Conservation (phyloP, 2,113 vertebrate genomes). For the Colossoma macropomum region DNA sequence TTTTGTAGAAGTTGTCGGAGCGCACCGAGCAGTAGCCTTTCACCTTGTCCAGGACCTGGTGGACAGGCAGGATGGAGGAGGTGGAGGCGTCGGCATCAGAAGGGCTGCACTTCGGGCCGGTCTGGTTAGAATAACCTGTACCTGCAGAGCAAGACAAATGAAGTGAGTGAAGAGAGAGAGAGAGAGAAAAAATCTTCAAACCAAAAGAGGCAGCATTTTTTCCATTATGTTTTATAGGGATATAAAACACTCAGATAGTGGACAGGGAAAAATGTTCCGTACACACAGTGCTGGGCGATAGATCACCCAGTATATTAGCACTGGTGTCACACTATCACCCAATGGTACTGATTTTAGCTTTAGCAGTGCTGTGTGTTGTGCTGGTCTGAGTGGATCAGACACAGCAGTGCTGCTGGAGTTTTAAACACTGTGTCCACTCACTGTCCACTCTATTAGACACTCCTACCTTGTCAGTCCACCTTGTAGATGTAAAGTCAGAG, state of each 20-base stretch:
- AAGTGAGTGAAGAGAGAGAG: not conserved
- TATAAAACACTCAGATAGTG: not conserved
- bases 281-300: not conserved
- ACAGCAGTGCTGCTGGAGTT: no score
- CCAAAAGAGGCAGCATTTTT: not conserved
- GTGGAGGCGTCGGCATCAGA: constrained; percentile 81
- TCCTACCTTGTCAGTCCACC: no score
- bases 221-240: not conserved
- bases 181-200: no score
- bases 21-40: constrained; percentile 90
- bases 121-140: constrained; percentile 80
- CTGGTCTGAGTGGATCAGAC: no score
- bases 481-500: no score
- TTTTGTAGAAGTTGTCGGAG: constrained; percentile 97
- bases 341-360: not conserved
- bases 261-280: not conserved
- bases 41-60: constrained; percentile 94
- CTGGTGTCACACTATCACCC: not conserved
- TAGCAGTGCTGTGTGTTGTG: no score
- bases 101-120: constrained; percentile 80
- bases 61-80: constrained; percentile 89
- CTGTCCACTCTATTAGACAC: no score
- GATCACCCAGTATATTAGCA: not conserved
- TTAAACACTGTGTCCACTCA: no score
- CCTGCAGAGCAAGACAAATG: constrained; percentile 70